phyloP scores from a whole-genome alignment of 2,797 vertebrate species.

The Apodemus agrarius region DNA sequence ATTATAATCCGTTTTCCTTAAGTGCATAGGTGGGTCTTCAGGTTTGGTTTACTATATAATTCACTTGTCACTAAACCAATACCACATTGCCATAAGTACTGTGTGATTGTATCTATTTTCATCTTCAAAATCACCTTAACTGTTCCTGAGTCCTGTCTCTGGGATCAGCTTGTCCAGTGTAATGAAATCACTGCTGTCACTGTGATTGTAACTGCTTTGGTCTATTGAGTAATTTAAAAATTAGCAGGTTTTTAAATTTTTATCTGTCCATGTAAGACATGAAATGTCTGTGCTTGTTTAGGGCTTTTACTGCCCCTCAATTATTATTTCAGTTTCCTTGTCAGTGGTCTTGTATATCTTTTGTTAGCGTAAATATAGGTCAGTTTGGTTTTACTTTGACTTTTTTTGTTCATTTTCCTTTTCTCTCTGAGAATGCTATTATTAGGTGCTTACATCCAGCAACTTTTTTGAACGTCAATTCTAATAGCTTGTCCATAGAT shows the following conservation, averaged over 20 bases:
- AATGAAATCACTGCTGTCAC: background rate
- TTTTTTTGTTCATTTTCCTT: constrained; percentile 8
- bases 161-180: background rate
- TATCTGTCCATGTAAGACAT: background rate
- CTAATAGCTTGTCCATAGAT: background rate
- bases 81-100: background rate
- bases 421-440: background rate
- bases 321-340: background rate
- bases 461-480: background rate
- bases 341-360: background rate
- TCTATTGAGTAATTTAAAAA: background rate
- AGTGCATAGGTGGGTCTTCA: rapidly evolving
- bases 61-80: background rate
- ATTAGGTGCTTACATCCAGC: background rate
- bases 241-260: background rate
- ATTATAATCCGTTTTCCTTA: background rate
- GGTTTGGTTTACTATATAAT: background rate
- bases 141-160: background rate
- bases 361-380: background rate
- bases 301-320: background rate
- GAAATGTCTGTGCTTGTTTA: background rate
- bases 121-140: background rate
- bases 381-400: constrained; percentile 21
- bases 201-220: background rate
- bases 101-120: background rate